Evolutionary conservation across 2,888 invertebrate genomes (phyloP).

Genomic region (Selenia dentaria): DNA sequence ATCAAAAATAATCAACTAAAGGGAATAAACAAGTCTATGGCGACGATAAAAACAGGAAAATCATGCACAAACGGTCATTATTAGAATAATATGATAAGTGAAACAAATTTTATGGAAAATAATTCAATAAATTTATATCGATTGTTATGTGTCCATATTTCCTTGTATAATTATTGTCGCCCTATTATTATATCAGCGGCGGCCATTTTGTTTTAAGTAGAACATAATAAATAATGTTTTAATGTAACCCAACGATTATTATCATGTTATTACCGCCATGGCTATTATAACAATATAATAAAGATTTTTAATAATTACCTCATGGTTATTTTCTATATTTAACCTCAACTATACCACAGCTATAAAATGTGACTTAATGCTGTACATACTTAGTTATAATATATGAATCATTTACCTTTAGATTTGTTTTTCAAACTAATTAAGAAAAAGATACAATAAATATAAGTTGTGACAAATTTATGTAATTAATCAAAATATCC

Average conservation of each 20-base stretch:
- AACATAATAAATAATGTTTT: not conserved
- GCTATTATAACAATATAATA: too few relatives aligned
- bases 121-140: conserved; percentile 41
- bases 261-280: not conserved
- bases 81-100: conserved; percentile 43
- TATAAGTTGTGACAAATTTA: too few relatives aligned
- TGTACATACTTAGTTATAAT: too few relatives aligned
- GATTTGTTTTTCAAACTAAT: too few relatives aligned
- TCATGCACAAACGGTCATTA: conserved; percentile 32
- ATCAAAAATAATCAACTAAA: conserved; percentile 21
- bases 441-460: too few relatives aligned
- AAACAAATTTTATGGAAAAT: conserved; percentile 54
- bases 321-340: too few relatives aligned
- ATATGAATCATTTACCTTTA: too few relatives aligned
- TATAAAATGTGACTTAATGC: too few relatives aligned
- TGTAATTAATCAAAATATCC: too few relatives aligned
- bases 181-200: conserved; percentile 9
- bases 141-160: conserved; percentile 38
- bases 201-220: conserved; percentile 13
- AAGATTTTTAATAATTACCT: too few relatives aligned
- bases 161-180: conserved; percentile 31
- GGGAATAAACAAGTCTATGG: conserved; percentile 31
- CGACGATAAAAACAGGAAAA: conserved; percentile 53
- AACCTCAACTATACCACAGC: too few relatives aligned
- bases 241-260: not conserved